A percentile compares a stretch with the other conserved stretches of the same genome.
Evolutionary conservation across 2,113 vertebrate species (phyloP).

Genomic region (Nesogale talazaci): DNA sequence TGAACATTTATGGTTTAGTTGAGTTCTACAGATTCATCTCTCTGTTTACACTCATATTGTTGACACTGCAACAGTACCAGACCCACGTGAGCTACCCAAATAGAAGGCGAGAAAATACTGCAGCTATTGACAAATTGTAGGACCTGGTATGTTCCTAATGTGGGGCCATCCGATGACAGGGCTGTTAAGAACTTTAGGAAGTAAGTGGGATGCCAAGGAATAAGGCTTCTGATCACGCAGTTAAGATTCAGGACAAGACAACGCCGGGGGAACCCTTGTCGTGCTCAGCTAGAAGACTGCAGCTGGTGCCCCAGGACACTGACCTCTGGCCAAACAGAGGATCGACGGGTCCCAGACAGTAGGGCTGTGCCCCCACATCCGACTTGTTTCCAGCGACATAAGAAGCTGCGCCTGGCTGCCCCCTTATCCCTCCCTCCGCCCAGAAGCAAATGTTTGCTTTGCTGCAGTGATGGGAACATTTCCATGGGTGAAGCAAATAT

Average conservation of each 20-base stretch:
- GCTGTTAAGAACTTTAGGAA: constrained; percentile 46
- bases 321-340: too few relatives aligned
- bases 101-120: constrained; percentile 27
- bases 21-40: neutral
- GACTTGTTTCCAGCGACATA: neutral
- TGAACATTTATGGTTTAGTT: constrained; percentile 3
- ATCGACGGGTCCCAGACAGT: neutral
- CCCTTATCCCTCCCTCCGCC: neutral
- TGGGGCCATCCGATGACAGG: constrained; percentile 44
- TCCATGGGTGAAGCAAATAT: constrained; percentile 72
- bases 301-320: neutral
- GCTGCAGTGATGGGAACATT: constrained; percentile 67
- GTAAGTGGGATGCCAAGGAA: constrained; percentile 44
- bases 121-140: constrained; percentile 5
- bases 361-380: neutral
- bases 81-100: neutral
- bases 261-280: neutral
- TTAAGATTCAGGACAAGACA: constrained; percentile 51
- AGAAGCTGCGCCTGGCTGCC: neutral
- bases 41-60: neutral
- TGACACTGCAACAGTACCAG: neutral
- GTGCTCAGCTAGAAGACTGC: neutral
- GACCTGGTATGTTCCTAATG: constrained; percentile 31
- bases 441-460: constrained; percentile 71
- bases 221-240: constrained; percentile 13